Percentiles rank a stretch among this genome's conserved stretches.
Conservation (phyloP, 2,888 invertebrate species). For the Agrochola lychnidis region DNA sequence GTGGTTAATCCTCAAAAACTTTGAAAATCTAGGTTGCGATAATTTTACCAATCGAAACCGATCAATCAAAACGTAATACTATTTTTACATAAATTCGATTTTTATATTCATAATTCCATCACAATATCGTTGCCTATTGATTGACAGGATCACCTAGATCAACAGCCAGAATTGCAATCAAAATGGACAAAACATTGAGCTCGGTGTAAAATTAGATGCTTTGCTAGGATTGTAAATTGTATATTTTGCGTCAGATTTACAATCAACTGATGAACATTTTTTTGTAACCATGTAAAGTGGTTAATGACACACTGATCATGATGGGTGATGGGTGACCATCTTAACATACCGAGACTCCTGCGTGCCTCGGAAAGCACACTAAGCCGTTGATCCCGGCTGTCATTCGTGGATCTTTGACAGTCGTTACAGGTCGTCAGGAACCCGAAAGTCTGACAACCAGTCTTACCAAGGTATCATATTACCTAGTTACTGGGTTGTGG, state of each 20-base stretch:
- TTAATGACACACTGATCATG: too few relatives aligned
- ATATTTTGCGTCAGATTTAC: neutral
- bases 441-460: too few relatives aligned
- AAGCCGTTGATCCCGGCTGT: too few relatives aligned
- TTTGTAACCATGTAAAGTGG: too few relatives aligned
- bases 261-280: neutral
- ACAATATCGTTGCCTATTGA: neutral
- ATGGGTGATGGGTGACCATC: too few relatives aligned
- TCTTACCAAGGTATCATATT: too few relatives aligned
- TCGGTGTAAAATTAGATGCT: neutral
- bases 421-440: too few relatives aligned
- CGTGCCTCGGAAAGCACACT: too few relatives aligned
- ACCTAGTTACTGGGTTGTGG: too few relatives aligned
- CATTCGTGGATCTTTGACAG: too few relatives aligned
- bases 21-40: neutral
- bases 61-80: neutral
- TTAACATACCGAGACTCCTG: too few relatives aligned
- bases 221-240: neutral
- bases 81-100: neutral
- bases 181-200: neutral
- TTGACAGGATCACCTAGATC: slow-evolving; percentile 3
- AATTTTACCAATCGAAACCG: neutral
- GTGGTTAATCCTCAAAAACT: neutral
- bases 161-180: slow-evolving; percentile 15
- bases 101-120: neutral